These are phyloP conservation scores for Ginglymostoma cirratum DNA, from an alignment of 2,113 vertebrate genomes.

Conservation along the genomic window DNA sequence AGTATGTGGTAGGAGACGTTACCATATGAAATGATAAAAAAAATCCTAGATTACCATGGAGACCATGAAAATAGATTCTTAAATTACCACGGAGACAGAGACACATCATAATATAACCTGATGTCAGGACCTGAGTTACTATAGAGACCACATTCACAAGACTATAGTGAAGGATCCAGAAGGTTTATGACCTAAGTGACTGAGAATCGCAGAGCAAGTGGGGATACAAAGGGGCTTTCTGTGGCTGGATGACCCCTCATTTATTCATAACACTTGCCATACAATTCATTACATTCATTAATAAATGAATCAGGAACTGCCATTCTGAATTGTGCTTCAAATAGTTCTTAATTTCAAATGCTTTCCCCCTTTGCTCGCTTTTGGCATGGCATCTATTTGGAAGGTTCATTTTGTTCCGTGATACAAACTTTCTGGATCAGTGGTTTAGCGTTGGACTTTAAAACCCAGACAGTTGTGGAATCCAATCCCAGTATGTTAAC, in stretches of 20 bases:
- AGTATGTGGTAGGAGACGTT: not conserved
- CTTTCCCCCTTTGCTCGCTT: not conserved
- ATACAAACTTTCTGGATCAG: not conserved
- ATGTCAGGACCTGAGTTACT: conserved; percentile 26
- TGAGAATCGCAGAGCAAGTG: not conserved
- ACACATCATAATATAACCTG: conserved; percentile 35
- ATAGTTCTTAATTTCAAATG: not conserved
- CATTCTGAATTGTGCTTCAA: not conserved
- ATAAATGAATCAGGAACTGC: not conserved
- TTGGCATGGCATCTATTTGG: not conserved
- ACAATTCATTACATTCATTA: not conserved
- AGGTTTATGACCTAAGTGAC: not conserved
- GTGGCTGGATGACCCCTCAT: not conserved
- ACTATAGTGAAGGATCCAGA: not conserved
- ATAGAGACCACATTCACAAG: conserved; percentile 32
- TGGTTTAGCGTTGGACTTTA: not conserved
- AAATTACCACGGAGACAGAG: conserved; percentile 30
- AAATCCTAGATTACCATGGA: conserved; percentile 15
- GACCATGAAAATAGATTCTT: conserved; percentile 22
- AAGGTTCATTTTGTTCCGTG: not conserved
- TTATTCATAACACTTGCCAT: not conserved
- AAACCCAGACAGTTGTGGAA: not conserved
- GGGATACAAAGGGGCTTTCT: not conserved
- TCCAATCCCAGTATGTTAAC: not conserved
- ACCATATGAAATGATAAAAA: conserved; percentile 28